A percentile compares a stretch with the other conserved stretches of the same genome.
These are phyloP conservation scores for roundworm (Caenorhabditis elegans) DNA, from an alignment of 1,140 invertebrate species.

Conservation along the genomic window DNA sequence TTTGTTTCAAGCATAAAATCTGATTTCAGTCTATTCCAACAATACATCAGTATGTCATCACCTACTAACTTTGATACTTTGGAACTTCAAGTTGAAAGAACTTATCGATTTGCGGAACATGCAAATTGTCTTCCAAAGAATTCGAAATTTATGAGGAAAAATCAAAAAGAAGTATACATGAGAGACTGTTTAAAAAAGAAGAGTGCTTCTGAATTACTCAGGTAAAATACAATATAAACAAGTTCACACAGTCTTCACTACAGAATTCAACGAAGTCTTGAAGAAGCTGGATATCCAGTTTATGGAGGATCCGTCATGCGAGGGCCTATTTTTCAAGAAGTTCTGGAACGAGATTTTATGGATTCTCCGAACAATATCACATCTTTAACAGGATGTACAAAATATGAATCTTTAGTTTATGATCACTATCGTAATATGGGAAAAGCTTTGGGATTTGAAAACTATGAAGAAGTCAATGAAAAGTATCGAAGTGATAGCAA, in stretches of 20 bases:
- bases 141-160: neutral
- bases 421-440: neutral
- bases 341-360: neutral
- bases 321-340: neutral
- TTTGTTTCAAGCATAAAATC: neutral
- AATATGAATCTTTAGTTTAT: neutral
- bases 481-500: neutral
- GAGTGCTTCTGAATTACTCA: neutral
- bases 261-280: slow-evolving; percentile 18
- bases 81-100: neutral
- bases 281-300: neutral
- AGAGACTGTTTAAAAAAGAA: neutral
- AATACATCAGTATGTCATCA: slow-evolving; percentile 10
- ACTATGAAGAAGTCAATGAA: neutral
- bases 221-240: no score
- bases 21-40: slow-evolving; percentile 22
- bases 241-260: neutral
- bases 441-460: neutral
- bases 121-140: neutral
- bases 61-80: neutral
- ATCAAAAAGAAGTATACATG: neutral
- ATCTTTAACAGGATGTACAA: neutral
- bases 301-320: neutral
- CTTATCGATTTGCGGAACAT: neutral
- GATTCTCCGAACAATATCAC: neutral